These are phyloP conservation scores for Heterodera carotae DNA, from an alignment of 1,140 invertebrate species.

Conservation along the genomic window DNA sequence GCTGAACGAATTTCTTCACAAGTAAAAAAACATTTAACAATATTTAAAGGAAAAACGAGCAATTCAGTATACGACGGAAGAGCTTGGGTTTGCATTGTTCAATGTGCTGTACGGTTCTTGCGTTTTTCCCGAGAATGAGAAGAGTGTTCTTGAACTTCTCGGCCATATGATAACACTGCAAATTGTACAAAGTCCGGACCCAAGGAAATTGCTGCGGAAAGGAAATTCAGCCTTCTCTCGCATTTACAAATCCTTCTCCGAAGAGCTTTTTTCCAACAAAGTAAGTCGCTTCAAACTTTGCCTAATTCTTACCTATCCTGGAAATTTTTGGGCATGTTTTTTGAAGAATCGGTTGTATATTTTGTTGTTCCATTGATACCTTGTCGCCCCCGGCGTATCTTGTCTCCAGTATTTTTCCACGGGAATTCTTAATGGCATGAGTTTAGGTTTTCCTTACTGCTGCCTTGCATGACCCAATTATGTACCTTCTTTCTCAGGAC, in stretches of 20 bases:
- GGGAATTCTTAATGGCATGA: slow-evolving; percentile 1
- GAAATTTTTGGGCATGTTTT: not conserved
- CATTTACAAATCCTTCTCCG: slow-evolving; percentile 85
- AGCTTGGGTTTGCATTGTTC: slow-evolving; percentile 75
- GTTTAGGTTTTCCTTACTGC: slow-evolving; percentile 81
- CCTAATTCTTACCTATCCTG: not conserved
- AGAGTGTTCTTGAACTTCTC: slow-evolving; percentile 76
- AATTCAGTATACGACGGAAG: slow-evolving; percentile 66
- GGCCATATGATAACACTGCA: slow-evolving; percentile 81
- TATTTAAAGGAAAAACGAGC: slow-evolving; percentile 25
- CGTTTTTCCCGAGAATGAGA: slow-evolving; percentile 79
- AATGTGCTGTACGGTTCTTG: slow-evolving; percentile 82
- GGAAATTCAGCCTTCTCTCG: slow-evolving; percentile 84
- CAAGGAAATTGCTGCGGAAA: slow-evolving; percentile 78
- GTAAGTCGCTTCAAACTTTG: no score
- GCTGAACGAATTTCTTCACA: slow-evolving; percentile 25
- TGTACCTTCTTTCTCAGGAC: slow-evolving; percentile 87
- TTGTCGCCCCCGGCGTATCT: no score
- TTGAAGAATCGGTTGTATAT: slow-evolving; percentile 6
- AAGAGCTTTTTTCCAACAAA: slow-evolving; percentile 84
- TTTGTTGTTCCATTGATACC: no score
- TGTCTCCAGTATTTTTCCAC: no score
- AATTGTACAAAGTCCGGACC: slow-evolving; percentile 79
- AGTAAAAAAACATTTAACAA: not conserved
- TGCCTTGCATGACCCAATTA: slow-evolving; percentile 84